Evolutionary conservation across 2,113 vertebrate species (phyloP).

Genomic region (Triplophysa siluroides): DNA sequence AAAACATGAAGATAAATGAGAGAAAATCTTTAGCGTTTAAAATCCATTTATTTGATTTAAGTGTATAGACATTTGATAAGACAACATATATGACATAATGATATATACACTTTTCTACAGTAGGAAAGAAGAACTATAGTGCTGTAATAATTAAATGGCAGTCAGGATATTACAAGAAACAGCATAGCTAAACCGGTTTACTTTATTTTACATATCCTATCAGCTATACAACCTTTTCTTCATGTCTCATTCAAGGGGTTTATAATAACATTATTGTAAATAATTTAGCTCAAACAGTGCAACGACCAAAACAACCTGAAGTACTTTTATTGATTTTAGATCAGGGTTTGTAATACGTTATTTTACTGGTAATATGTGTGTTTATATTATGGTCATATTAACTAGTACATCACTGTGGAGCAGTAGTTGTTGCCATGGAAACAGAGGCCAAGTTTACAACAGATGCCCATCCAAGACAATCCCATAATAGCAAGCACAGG

Average conservation of each 20-base stretch:
- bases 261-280: background rate
- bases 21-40: slow-evolving; percentile 34
- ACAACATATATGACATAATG: slow-evolving; percentile 28
- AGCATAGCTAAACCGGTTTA: slow-evolving; percentile 54
- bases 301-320: slow-evolving; percentile 3
- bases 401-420: background rate
- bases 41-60: slow-evolving; percentile 48
- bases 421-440: background rate
- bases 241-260: background rate
- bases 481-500: slow-evolving; percentile 18
- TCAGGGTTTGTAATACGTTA: background rate
- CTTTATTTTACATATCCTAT: slow-evolving; percentile 47
- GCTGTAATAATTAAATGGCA: slow-evolving; percentile 63
- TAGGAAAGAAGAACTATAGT: slow-evolving; percentile 67
- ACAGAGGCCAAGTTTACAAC: background rate
- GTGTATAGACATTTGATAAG: slow-evolving; percentile 37
- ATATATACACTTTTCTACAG: slow-evolving; percentile 74
- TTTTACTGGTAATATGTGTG: background rate
- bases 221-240: slow-evolving; percentile 14
- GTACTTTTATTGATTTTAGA: background rate
- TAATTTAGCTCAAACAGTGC: background rate
- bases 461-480: background rate
- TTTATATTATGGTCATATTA: background rate
- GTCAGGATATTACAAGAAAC: slow-evolving; percentile 57
- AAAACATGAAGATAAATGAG: no score